These are phyloP conservation scores for Phyto melanocephala DNA, from an alignment of 2,888 invertebrate species.

Conservation along the genomic window DNA sequence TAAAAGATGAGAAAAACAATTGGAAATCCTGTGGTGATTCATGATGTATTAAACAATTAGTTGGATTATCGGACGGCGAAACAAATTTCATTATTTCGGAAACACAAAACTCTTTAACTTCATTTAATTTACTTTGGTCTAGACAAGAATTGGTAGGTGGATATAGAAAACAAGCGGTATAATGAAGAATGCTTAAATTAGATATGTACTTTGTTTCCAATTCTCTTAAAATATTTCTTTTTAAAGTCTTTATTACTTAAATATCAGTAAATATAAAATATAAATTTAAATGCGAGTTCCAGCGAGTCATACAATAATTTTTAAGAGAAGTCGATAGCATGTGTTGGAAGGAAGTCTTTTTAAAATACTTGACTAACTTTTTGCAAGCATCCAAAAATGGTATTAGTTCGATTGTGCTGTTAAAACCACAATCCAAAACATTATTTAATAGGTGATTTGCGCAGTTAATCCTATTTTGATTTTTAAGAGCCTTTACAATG, in stretches of 20 bases:
- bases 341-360: constrained; percentile 39
- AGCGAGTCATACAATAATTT: constrained; percentile 33
- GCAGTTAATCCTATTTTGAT: constrained; percentile 40
- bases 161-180: constrained; percentile 44
- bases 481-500: constrained; percentile 44
- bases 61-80: background rate
- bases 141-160: constrained; percentile 37
- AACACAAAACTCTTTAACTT: constrained; percentile 31
- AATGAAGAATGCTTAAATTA: constrained; percentile 40
- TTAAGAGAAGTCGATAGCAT: constrained; percentile 23
- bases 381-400: constrained; percentile 35
- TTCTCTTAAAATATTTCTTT: constrained; percentile 42
- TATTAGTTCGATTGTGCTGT: constrained; percentile 29
- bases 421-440: constrained; percentile 44
- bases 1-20: constrained; percentile 34
- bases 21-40: constrained; percentile 28
- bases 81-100: constrained; percentile 6
- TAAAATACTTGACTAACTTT: constrained; percentile 38
- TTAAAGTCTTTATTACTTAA: constrained; percentile 18
- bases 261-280: constrained; percentile 20
- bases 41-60: background rate
- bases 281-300: constrained; percentile 42
- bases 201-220: constrained; percentile 19
- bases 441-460: constrained; percentile 44
- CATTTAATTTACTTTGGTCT: constrained; percentile 22